Evolutionary conservation across 2,113 vertebrate genomes (phyloP), one percentile per base, ranked within the genome.

Genomic region (Coracopsis vasa): DNA sequence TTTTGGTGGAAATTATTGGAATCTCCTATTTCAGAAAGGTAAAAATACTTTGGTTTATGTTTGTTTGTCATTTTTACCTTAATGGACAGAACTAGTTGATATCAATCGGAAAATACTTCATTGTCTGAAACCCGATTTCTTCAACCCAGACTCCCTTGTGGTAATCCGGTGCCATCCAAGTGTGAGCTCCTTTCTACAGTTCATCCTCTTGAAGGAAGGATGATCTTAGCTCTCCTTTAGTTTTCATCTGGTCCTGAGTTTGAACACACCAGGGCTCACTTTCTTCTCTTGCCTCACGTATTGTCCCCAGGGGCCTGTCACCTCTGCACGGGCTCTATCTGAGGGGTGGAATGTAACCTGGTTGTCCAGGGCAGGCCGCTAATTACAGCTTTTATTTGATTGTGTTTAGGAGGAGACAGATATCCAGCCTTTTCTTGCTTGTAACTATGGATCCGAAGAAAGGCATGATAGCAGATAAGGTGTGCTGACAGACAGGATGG

Each of bases 321-420:
- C 84, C 96, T 53, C 94, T 75, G 56, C 90, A 48, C 4, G 33
- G 86, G 61, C 67, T 83, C 70, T 78, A 9, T 47, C 19, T 13
- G 50, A 25, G 89, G 90, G 24, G 10, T 73, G 81, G 89, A 94
- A 94, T 90, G 89, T 84, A 95, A 94, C 93, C 87, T 92, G 90
- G 65, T 75, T 97, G 94, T 92, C 79, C 75, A 75, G 81, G 90
- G 67, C 83, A 97, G 97, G 97, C 95, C 94, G 83, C 96, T 98
- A 98, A 97, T 98, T 97, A 95, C 94, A 92, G 80, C 88, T 97
- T 98, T 98, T 98, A 97, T 98, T 98, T 95, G 95, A 95, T 97
- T 98, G 98, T 97, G 95, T 95, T 98, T 97, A 97, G 94, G 90
- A 97, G 81, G 95, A 98, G 97, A 97, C 98, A 98, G 97, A 95